These are phyloP conservation scores for Strigamia crassipes DNA, from an alignment of 2,888 invertebrate genomes.

Conservation along the genomic window DNA sequence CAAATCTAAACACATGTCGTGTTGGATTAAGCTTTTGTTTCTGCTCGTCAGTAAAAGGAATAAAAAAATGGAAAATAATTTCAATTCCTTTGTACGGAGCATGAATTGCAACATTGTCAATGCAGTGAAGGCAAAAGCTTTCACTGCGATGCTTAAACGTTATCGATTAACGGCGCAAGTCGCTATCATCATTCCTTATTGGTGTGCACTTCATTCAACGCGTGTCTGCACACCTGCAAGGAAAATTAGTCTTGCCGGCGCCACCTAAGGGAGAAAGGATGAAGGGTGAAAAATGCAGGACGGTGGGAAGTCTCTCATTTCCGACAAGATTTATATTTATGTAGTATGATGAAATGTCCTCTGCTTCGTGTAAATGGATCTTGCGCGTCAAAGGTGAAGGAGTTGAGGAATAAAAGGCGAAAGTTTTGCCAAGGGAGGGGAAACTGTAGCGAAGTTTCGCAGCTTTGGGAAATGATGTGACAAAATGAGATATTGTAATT, in stretches of 20 bases:
- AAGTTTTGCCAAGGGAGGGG: background rate
- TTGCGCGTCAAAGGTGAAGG: background rate
- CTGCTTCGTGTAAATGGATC: background rate
- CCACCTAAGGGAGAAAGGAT: background rate
- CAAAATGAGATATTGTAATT: background rate
- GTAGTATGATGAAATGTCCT: background rate
- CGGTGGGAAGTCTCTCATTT: background rate
- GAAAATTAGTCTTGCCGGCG: conserved; percentile 10
- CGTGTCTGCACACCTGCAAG: background rate
- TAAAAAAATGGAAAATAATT: too few relatives aligned
- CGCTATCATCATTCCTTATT: background rate
- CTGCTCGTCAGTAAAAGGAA: too few relatives aligned
- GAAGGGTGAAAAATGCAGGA: background rate
- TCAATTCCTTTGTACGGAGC: too few relatives aligned
- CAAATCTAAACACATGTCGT: too few relatives aligned
- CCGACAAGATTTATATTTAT: background rate
- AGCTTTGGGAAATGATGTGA: background rate
- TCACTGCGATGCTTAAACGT: background rate
- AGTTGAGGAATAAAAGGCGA: background rate
- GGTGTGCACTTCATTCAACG: background rate
- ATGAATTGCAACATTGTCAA: too few relatives aligned
- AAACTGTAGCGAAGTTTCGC: background rate
- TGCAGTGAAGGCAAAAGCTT: too few relatives aligned
- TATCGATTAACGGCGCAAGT: background rate
- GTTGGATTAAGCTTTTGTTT: too few relatives aligned